Evolutionary conservation across 2,113 vertebrate genomes (phyloP).

Genomic region (Periophthalmodon schlosseri): DNA sequence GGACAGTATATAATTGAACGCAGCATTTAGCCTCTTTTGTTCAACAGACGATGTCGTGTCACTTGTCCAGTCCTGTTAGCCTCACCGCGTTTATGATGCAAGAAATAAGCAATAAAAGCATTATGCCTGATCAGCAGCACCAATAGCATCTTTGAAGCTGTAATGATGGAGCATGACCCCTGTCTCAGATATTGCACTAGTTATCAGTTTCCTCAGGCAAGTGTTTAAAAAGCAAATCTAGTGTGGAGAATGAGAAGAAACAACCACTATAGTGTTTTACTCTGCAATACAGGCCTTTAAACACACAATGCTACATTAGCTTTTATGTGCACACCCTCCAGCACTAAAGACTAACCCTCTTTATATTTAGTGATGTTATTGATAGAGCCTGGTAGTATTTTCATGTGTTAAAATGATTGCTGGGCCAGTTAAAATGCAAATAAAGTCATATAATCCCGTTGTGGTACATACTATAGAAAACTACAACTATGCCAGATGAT

Average conservation of each 20-base stretch:
- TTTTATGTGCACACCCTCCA: constrained; percentile 3
- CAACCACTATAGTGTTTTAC: not conserved
- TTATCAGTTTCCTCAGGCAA: not conserved
- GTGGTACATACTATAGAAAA: too few species aligned
- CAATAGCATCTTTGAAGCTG: constrained; percentile 6
- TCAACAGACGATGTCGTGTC: not conserved
- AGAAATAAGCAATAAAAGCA: constrained; percentile 13
- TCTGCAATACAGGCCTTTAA: not conserved
- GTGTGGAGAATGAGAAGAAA: not conserved
- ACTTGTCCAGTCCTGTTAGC: not conserved
- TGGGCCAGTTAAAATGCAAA: too few species aligned
- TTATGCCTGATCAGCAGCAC: constrained; percentile 15
- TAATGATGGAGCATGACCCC: constrained; percentile 4
- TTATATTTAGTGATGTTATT: not conserved
- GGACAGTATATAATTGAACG: not conserved
- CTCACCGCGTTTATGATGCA: constrained; percentile 21
- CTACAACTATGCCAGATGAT: too few species aligned
- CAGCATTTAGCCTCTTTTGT: not conserved
- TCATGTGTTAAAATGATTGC: not conserved
- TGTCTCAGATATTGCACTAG: constrained; percentile 4
- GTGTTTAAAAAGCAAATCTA: not conserved
- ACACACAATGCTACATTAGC: constrained; percentile 1
- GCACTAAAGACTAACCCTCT: not conserved
- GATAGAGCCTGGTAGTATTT: not conserved
- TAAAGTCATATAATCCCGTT: too few species aligned